Evolutionary conservation across 1,140 invertebrate species (phyloP), one percentile per base, ranked within the genome.

Genomic region (Drosophila tani): DNA sequence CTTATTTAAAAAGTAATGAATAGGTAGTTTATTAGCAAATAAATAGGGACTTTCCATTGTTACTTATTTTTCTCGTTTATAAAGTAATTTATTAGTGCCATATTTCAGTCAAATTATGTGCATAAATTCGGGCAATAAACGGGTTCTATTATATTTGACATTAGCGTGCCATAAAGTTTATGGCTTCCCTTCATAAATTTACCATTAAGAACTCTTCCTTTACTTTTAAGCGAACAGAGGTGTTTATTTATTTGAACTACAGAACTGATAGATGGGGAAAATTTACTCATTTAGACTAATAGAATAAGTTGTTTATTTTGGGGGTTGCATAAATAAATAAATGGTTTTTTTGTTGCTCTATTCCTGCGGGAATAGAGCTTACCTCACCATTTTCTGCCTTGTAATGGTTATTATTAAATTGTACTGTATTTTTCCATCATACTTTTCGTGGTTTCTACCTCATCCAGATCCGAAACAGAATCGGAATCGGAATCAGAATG

Each of bases 371-470:
- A 46, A 46, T 21, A 21, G 15, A 8, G n/a, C 12, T 62, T 41
- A 35, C 64, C 64, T 66, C 29, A 63, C 29, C 41, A 41, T 27
- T 38, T 63, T 62, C 3, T 32, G 57, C 15, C 8, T 11, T 45
- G 63, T 63, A 66, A 66, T 66, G 32, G 41, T 38, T 66, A 40
- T 38, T 71, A 68, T 66, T 66, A 40, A 71, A 41, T 50, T 59
- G 27, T 21, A 35, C n/a, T 49, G 51, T 41, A 59, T 58, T 73
- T 71, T 73, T 56, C 64, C 67, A 55, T 70, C 58, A 15, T 29
- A 55, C 19, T 46, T n/a, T 47, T 56, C 14, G 24, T 49, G 35
- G 27, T 43, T 51, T 32, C 46, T 19, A 35, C 38, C 27, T 41
- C 11, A 35, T 43, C 38, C 46, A 15, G 41, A 71, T 38, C 51